These are phyloP conservation scores for Drosophila rellima DNA, from an alignment of 2,888 invertebrate species.

Conservation along the genomic window DNA sequence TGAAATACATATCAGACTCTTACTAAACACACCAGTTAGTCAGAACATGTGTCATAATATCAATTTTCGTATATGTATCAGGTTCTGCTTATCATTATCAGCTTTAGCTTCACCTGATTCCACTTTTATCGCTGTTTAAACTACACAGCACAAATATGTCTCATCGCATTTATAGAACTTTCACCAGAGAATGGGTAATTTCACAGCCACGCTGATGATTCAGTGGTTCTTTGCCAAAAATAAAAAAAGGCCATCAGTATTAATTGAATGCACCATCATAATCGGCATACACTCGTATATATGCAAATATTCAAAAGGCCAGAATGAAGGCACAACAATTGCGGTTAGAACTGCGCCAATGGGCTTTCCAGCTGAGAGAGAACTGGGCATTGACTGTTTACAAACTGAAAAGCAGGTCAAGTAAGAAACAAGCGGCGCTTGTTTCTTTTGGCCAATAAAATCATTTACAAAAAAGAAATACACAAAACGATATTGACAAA, in stretches of 20 bases:
- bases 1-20: slow-evolving; percentile 11
- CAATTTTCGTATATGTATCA: slow-evolving; percentile 6
- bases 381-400: slow-evolving; percentile 23
- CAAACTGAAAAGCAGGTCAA: slow-evolving; percentile 54
- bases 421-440: slow-evolving; percentile 34
- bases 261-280: slow-evolving; percentile 40
- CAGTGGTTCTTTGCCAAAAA: slow-evolving; percentile 29
- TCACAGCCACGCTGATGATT: slow-evolving; percentile 41
- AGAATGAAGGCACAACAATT: slow-evolving; percentile 19
- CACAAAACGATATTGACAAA: slow-evolving; percentile 32
- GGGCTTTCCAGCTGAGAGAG: slow-evolving; percentile 45
- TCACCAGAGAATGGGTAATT: slow-evolving; percentile 48
- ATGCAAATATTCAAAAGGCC: slow-evolving; percentile 15
- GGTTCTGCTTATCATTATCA: slow-evolving; percentile 27
- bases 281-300: background rate
- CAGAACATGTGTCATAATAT: slow-evolving; percentile 37
- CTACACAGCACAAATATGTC: slow-evolving; percentile 18
- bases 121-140: slow-evolving; percentile 48
- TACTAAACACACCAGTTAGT: slow-evolving; percentile 15
- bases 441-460: slow-evolving; percentile 35
- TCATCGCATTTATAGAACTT: slow-evolving; percentile 62
- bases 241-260: slow-evolving; percentile 19
- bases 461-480: slow-evolving; percentile 35
- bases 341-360: slow-evolving; percentile 52
- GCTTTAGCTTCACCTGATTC: slow-evolving; percentile 10